These are phyloP conservation scores for Lithophane socia DNA, from an alignment of 2,888 invertebrate genomes.

Conservation along the genomic window DNA sequence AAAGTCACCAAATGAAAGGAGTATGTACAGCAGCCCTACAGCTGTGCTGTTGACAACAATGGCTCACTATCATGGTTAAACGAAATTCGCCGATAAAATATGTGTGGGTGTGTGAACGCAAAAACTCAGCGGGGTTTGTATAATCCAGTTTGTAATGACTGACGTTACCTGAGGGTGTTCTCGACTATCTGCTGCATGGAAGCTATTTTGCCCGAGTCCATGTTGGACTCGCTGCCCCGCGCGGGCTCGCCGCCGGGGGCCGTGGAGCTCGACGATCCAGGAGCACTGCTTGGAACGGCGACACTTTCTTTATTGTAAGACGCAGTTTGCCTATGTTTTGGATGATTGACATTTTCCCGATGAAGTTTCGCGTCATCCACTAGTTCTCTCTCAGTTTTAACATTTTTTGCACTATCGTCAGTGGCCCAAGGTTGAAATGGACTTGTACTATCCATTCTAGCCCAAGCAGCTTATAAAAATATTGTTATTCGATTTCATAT, in stretches of 20 bases:
- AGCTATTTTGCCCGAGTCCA: slow-evolving; percentile 87
- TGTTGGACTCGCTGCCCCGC: slow-evolving; percentile 81
- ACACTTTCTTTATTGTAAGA: slow-evolving; percentile 90
- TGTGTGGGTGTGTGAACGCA: slow-evolving; percentile 38
- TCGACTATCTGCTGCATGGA: slow-evolving; percentile 92
- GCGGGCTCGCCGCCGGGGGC: slow-evolving; percentile 77
- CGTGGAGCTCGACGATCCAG: slow-evolving; percentile 83
- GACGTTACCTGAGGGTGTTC: slow-evolving; percentile 91
- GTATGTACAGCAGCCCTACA: slow-evolving; percentile 53
- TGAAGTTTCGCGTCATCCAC: slow-evolving; percentile 90
- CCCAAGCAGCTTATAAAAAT: slow-evolving; percentile 79
- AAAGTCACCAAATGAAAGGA: slow-evolving; percentile 34
- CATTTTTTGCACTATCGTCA: slow-evolving; percentile 87
- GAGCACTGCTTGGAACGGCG: slow-evolving; percentile 81
- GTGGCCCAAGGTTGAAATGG: slow-evolving; percentile 89
- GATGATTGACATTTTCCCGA: slow-evolving; percentile 90
- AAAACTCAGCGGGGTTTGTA: slow-evolving; percentile 27
- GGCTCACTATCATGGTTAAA: slow-evolving; percentile 47
- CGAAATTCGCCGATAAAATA: slow-evolving; percentile 33
- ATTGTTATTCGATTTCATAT: slow-evolving; percentile 83
- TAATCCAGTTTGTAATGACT: slow-evolving; percentile 47
- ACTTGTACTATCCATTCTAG: slow-evolving; percentile 88
- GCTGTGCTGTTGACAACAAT: slow-evolving; percentile 66
- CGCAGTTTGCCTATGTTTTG: slow-evolving; percentile 91
- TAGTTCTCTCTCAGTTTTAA: slow-evolving; percentile 87